A percentile compares a stretch with the other conserved stretches of the same genome.
These are phyloP conservation scores for Lepisosteus oculatus DNA, from an alignment of 2,113 vertebrate species.

Conservation along the genomic window DNA sequence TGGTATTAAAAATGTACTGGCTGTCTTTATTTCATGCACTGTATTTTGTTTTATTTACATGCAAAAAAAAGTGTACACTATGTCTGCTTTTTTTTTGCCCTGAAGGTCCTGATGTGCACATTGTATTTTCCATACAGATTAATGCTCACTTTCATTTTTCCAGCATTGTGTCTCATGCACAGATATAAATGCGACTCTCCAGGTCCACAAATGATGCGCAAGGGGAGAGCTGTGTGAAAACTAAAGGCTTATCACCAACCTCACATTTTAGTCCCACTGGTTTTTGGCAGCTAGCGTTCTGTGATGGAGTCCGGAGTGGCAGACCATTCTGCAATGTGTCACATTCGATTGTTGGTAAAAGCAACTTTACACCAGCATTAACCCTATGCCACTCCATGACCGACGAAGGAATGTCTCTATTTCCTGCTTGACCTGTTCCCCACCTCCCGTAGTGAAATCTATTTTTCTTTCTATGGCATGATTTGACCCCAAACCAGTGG, in stretches of 20 bases:
- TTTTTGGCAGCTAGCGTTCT: constrained; percentile 9
- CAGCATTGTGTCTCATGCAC: neutral
- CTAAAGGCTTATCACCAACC: constrained; percentile 9
- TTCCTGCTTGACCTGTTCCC: constrained; percentile 64
- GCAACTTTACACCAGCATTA: constrained; percentile 22
- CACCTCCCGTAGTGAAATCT: constrained; percentile 42
- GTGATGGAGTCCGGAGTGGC: constrained; percentile 7
- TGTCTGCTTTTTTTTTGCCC: too few relatives aligned
- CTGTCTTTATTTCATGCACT: too few relatives aligned
- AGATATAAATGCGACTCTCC: neutral
- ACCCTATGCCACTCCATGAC: constrained; percentile 34
- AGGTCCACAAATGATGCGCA: neutral
- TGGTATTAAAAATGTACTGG: too few relatives aligned
- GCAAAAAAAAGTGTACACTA: too few relatives aligned
- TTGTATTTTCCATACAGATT: too few relatives aligned
- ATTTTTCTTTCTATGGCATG: constrained; percentile 38
- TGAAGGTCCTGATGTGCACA: too few relatives aligned
- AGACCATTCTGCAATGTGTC: constrained; percentile 8
- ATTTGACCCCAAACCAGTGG: constrained; percentile 47
- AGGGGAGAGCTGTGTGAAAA: neutral
- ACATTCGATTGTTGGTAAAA: constrained; percentile 13
- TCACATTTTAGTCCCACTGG: constrained; percentile 4
- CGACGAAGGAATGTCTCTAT: constrained; percentile 60
- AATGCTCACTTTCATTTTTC: too few relatives aligned
- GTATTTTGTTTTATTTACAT: too few relatives aligned